A percentile compares a stretch with the other conserved stretches of the same genome.
These are phyloP conservation scores for Laterallus jamaicensis DNA, from an alignment of 2,113 vertebrate species.

Conservation along the genomic window DNA sequence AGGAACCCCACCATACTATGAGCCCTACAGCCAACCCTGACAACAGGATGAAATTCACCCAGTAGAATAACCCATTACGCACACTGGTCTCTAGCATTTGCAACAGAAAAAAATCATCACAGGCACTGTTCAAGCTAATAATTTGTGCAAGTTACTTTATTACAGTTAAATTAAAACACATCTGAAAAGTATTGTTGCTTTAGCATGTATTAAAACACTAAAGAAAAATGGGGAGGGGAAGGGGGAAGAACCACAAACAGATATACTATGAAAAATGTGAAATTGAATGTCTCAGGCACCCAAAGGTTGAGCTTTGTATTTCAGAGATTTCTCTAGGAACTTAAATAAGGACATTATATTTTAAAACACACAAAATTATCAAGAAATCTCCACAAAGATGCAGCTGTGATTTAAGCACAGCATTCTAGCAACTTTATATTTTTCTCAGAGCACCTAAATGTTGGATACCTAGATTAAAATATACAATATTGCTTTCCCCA, in stretches of 20 bases:
- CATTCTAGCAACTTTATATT: neutral
- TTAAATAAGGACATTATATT: neutral
- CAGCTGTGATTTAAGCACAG: neutral
- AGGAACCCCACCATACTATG: neutral
- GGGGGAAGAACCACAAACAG: neutral
- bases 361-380: neutral
- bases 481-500: neutral
- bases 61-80: neutral
- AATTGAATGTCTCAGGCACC: neutral
- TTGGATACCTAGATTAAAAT: neutral
- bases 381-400: neutral
- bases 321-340: neutral
- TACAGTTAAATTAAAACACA: neutral
- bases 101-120: neutral
- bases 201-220: neutral
- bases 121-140: neutral
- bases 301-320: neutral
- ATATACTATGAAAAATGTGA: neutral
- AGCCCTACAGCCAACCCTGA: neutral
- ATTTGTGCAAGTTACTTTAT: neutral
- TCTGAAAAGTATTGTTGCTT: neutral
- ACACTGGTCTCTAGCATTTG: neutral
- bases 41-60: neutral
- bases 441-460: neutral
- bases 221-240: neutral